These are phyloP conservation scores for Furcifer pardalis DNA, from an alignment of 2,797 vertebrate species.

Conservation along the genomic window DNA sequence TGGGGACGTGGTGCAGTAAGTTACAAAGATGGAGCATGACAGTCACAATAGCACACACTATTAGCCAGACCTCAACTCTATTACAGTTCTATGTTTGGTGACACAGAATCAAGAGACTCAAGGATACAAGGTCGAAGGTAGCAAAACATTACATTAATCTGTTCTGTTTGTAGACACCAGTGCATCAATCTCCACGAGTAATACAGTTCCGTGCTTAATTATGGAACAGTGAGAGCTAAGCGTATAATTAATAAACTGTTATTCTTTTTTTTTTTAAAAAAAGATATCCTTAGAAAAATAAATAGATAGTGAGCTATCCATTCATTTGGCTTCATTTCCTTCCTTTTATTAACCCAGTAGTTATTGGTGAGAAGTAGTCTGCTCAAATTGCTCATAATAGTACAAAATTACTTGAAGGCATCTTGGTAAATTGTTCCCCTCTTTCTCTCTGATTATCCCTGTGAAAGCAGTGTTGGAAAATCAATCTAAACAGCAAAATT, in stretches of 20 bases:
- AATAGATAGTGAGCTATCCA: neutral
- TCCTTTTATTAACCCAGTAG: slow-evolving; percentile 56
- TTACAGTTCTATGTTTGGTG: slow-evolving; percentile 84
- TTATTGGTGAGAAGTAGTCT: slow-evolving; percentile 44
- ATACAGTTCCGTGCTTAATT: slow-evolving; percentile 78
- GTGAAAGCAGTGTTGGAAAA: slow-evolving; percentile 49
- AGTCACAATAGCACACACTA: slow-evolving; percentile 87
- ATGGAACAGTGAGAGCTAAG: slow-evolving; percentile 66
- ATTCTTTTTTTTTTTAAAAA: slow-evolving; percentile 10
- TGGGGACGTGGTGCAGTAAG: slow-evolving; percentile 84
- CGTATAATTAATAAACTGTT: slow-evolving; percentile 46
- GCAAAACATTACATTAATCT: slow-evolving; percentile 89
- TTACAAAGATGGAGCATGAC: slow-evolving; percentile 89
- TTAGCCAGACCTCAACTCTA: slow-evolving; percentile 87
- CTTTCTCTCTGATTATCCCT: slow-evolving; percentile 44
- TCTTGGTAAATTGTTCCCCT: slow-evolving; percentile 38
- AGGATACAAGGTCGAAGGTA: slow-evolving; percentile 88
- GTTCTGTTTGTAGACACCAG: slow-evolving; percentile 78
- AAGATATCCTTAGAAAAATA: slow-evolving; percentile 5
- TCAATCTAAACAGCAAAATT: slow-evolving; percentile 55
- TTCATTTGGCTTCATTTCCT: slow-evolving; percentile 42
- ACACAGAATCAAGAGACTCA: slow-evolving; percentile 86
- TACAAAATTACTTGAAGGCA: slow-evolving; percentile 48
- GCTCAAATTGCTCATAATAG: slow-evolving; percentile 47
- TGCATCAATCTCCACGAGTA: slow-evolving; percentile 75